A percentile compares a stretch with the other conserved stretches of the same genome.
phyloP scores from a whole-genome alignment of 1,140 invertebrate species.

The Thereuonema tuberculata region DNA sequence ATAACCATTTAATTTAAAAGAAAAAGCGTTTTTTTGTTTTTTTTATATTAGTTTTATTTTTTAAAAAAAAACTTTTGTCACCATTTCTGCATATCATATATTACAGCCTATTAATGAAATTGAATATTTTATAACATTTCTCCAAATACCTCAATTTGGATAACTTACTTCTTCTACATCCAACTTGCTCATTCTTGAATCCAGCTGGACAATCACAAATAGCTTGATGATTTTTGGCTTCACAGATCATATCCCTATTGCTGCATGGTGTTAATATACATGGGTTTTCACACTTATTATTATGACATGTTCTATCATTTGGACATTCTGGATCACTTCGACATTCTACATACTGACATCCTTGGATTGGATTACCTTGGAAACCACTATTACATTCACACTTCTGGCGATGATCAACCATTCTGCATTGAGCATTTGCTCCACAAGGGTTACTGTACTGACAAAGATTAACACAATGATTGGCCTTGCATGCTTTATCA shows the following conservation, averaged over 20 bases:
- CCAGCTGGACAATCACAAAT: slow-evolving; percentile 67
- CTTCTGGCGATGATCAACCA: slow-evolving; percentile 52
- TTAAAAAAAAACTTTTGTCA: background rate
- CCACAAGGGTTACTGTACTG: slow-evolving; percentile 62
- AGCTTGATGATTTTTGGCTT: slow-evolving; percentile 62
- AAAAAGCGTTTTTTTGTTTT: background rate
- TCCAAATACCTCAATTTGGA: slow-evolving; percentile 14
- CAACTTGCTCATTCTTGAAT: slow-evolving; percentile 30
- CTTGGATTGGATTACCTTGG: slow-evolving; percentile 56
- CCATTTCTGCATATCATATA: background rate
- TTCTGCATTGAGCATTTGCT: slow-evolving; percentile 63
- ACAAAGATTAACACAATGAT: slow-evolving; percentile 36
- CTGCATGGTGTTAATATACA: slow-evolving; percentile 67
- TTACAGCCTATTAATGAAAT: too few relatives aligned
- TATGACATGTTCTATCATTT: slow-evolving; percentile 62
- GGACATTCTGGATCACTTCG: slow-evolving; percentile 77
- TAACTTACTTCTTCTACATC: slow-evolving; percentile 17
- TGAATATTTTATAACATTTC: background rate
- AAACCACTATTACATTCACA: slow-evolving; percentile 67
- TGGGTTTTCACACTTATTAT: slow-evolving; percentile 70
- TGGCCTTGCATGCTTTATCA: slow-evolving; percentile 53
- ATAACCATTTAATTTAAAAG: background rate
- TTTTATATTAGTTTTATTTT: background rate
- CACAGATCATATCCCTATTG: slow-evolving; percentile 52
- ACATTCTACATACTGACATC: slow-evolving; percentile 69